Conservation (phyloP, 2,888 invertebrate genomes). For the Pyrrhia umbra region DNA sequence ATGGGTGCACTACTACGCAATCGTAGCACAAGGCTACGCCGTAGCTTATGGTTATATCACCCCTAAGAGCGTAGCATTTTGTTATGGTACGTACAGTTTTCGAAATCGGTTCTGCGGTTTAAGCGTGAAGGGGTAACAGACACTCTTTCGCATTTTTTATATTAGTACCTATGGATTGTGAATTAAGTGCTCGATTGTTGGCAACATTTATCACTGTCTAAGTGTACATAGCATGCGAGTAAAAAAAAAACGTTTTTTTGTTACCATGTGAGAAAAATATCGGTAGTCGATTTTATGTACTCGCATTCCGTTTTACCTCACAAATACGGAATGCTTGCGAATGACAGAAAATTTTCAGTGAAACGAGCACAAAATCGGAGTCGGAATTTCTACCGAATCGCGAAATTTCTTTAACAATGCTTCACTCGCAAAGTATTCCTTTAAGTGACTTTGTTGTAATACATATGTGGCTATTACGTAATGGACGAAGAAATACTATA, state of each 20-base stretch:
- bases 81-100: no score
- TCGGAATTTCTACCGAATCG: not conserved
- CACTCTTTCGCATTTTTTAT: no score
- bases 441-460: not conserved
- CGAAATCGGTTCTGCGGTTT: no score
- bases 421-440: not conserved
- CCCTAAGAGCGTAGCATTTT: not conserved
- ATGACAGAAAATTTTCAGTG: not conserved
- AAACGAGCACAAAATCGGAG: not conserved
- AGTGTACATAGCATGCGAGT: no score
- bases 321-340: not conserved
- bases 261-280: no score
- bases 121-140: no score
- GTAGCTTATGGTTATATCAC: slow-evolving; percentile 16
- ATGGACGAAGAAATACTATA: no score
- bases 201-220: no score
- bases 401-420: not conserved
- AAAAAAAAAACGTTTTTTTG: no score
- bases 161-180: no score
- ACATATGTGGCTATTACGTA: not conserved
- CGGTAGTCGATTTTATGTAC: not conserved
- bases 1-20: no score
- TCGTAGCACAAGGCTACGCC: slow-evolving; percentile 4
- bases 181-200: no score
- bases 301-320: not conserved